Base-by-base conservation (phyloP, 1,140 invertebrate species). In the Cherax destructor region DNA sequence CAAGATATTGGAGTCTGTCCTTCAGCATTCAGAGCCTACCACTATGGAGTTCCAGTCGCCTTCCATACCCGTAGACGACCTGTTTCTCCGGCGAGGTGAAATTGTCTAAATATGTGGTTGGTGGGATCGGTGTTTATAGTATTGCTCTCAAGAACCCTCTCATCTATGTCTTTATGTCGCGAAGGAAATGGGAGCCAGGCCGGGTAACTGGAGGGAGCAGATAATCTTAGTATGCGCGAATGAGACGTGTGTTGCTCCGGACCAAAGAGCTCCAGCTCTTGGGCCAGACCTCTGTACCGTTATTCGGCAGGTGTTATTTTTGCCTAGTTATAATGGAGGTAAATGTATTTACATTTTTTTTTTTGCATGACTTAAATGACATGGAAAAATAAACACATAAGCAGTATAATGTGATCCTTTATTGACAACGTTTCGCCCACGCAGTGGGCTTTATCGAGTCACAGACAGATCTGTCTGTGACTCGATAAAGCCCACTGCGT, bases 1-100 rank as follows among this genome's bases (percentile, higher is more conserved):
- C 74, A 87, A 87, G 74, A 87, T 87, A 87, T 87, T 87, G 85
- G 85, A 61, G 76, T 47, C 74, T 87, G 74, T 87, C 77, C 77
- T 79, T 76, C 85, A 47, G 76, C 50, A 47, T 41, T 78, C 24
- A 30, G 24, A n/a, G 69, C 24, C 69, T 74, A 74, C 69, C n/a
- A 30, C n/a, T 30, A 30, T n/a, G 7, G 69, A 10, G 69, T 74
- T 74, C n/a, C 69, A 74, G 69, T 74, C 69, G 69, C 69, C 69
- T 74, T 30, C 21, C 24, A 74, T 30, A 74, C 69, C 69, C 21
- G 69, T 74, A 74, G 69, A 30, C 30, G 69, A 24, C 21, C 69
- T 30, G 59, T 24, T 41, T 11, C 59, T 4, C 59, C 11, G 49
- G 24, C 30, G 56, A 83, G 81, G 81, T 83, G 81, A 83, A 83